Base-by-base conservation (phyloP, 2,797 vertebrate genomes). In the Chromobotia macracanthus region DNA sequence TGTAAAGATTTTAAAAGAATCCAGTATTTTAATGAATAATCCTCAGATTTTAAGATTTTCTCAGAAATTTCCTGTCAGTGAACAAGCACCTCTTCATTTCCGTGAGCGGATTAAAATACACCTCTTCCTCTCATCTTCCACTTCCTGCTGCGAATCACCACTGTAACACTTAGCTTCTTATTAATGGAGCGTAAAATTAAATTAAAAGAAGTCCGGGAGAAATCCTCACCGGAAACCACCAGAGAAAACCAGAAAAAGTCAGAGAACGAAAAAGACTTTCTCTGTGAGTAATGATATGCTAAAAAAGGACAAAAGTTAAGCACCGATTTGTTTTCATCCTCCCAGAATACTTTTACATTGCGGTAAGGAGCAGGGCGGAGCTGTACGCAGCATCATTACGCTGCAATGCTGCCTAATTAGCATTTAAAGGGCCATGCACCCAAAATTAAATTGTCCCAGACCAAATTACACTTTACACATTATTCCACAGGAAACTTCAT, bases 131-230 rank as follows among this genome's bases (percentile, higher is more conserved):
- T 77, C 65, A n/a, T 60, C 67, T 35, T 60, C 44, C 44, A 31
- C 64, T 38, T 69, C 72, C 72, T 38, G 48, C 19, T 0, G 38
- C 65, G 67, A 80, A 76, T 83, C 77, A 72, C 60, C 53, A 51
- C 23, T 6, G 70, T 73, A 77, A 72, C 72, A 61, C 82, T 72
- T 65, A 11, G 48, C 61, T 53, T 38, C 38, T 51, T 68, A 67
- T 77, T 77, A 83, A 83, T 80, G 73, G 78, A 77, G 78, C 69
- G 78, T 65, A 77, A 83, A 72, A 83, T 83, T 80, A 55, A 80
- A 83, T 83, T 73, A 80, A 68, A 79, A 70, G 72, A 71, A 74
- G 60, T 50, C 61, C 21, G 16, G 23, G 60, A 83, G 72, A 72
- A 77, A 44, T 46, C 31, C 41, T 81, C 15, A 35, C 60, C 84